Percentiles rank a stretch among this genome's conserved stretches.
These are phyloP conservation scores for Taphrorychus bicolor DNA, from an alignment of 2,888 invertebrate genomes.

Conservation along the genomic window DNA sequence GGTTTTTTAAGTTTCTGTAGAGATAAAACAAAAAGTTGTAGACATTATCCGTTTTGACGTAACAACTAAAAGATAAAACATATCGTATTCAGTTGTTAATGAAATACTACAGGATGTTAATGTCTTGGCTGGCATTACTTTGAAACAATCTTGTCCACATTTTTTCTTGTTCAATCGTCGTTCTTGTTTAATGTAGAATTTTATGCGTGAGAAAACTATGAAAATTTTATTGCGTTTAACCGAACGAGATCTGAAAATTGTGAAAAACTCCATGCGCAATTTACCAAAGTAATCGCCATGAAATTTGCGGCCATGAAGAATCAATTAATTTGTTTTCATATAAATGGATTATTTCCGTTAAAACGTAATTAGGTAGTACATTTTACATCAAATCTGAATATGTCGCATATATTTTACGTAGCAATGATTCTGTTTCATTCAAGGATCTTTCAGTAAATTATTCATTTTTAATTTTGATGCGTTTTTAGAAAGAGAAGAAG, in stretches of 20 bases:
- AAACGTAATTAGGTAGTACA: constrained; percentile 27
- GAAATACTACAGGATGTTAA: no score
- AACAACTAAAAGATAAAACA: no score
- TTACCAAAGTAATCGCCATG: constrained; percentile 33
- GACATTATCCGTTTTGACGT: no score
- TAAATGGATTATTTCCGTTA: constrained; percentile 40
- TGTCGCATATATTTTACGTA: constrained; percentile 4
- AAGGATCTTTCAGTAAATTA: background rate
- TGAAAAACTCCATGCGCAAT: constrained; percentile 33
- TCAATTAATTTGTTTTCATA: constrained; percentile 40
- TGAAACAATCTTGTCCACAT: no score
- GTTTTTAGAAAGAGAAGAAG: no score
- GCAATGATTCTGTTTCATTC: background rate
- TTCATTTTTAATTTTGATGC: no score
- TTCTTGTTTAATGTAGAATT: no score
- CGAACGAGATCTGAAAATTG: constrained; percentile 14
- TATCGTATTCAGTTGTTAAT: no score
- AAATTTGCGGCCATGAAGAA: constrained; percentile 40
- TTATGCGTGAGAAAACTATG: background rate
- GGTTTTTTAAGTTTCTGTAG: no score
- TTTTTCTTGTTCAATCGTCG: no score
- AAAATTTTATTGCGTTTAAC: background rate
- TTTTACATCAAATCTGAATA: constrained; percentile 26
- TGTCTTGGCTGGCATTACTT: no score
- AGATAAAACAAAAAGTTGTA: no score